phyloP scores from a whole-genome alignment of 64 coral and sea anemone genomes.

The Porites australiensis region DNA sequence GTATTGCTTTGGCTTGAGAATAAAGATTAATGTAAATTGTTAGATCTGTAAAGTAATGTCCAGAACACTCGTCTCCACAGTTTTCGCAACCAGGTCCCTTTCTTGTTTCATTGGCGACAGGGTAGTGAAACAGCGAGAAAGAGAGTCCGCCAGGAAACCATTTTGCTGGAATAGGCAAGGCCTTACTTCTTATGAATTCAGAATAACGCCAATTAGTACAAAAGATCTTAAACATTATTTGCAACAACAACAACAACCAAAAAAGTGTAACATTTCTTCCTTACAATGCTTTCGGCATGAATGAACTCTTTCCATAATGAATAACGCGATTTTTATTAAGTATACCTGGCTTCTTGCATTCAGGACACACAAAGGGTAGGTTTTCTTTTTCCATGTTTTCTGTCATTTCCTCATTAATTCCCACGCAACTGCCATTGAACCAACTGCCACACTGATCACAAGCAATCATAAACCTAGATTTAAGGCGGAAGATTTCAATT shows the following conservation, averaged over 20 bases:
- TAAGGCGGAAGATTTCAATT: too few species aligned
- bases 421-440: slow-evolving; percentile 25
- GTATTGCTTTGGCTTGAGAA: not conserved
- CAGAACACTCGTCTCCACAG: not conserved
- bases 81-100: not conserved
- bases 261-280: too few species aligned
- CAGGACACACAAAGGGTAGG: slow-evolving; percentile 30
- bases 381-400: slow-evolving; percentile 5
- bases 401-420: not conserved
- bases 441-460: slow-evolving; percentile 44
- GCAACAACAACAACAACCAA: not conserved
- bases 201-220: not conserved
- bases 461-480: slow-evolving; percentile 37
- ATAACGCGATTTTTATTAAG: not conserved
- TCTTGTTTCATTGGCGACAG: too few species aligned
- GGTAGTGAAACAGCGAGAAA: too few species aligned
- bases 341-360: slow-evolving; percentile 60
- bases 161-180: slow-evolving; percentile 6
- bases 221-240: not conserved
- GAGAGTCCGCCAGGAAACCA: too few species aligned
- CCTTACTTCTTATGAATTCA: not conserved
- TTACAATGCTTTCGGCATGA: too few species aligned
- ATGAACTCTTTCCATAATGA: not conserved
- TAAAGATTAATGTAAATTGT: not conserved
- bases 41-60: not conserved